phyloP scores from a whole-genome alignment of 2,888 invertebrate species.

The Anorthoa munda region DNA sequence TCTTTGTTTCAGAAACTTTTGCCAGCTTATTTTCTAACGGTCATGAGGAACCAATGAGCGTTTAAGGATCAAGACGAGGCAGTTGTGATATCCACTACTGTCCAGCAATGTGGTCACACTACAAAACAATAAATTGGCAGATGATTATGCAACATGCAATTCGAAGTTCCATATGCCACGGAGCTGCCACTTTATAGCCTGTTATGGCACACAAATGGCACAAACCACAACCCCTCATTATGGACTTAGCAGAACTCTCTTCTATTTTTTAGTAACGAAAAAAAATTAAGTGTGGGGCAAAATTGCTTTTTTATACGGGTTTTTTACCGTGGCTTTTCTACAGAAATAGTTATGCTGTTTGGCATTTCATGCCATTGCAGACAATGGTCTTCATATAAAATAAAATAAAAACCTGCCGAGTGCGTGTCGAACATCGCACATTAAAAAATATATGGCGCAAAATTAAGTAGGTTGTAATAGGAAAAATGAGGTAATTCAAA shows the following conservation, averaged over 20 bases:
- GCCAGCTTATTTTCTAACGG: too few species aligned
- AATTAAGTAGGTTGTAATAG: too few species aligned
- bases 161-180: constrained; percentile 74
- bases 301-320: constrained; percentile 12
- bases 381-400: not conserved
- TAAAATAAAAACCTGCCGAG: too few species aligned
- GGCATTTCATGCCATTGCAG: not conserved
- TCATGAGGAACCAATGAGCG: too few species aligned
- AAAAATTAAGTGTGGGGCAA: constrained; percentile 30
- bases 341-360: constrained; percentile 5
- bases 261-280: constrained; percentile 57
- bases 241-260: constrained; percentile 58
- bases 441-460: too few species aligned
- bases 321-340: constrained; percentile 4
- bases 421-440: too few species aligned
- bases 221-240: constrained; percentile 68
- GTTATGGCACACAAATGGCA: constrained; percentile 52
- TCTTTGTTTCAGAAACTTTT: too few species aligned
- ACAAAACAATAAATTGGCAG: constrained; percentile 58
- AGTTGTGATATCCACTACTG: too few species aligned
- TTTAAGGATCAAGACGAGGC: too few species aligned
- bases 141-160: constrained; percentile 63
- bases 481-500: too few species aligned
- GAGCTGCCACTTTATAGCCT: constrained; percentile 71
- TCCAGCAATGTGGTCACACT: constrained; percentile 58